These are phyloP conservation scores for Trinorchestia longiramus DNA, from an alignment of 1,140 invertebrate genomes.

Conservation along the genomic window DNA sequence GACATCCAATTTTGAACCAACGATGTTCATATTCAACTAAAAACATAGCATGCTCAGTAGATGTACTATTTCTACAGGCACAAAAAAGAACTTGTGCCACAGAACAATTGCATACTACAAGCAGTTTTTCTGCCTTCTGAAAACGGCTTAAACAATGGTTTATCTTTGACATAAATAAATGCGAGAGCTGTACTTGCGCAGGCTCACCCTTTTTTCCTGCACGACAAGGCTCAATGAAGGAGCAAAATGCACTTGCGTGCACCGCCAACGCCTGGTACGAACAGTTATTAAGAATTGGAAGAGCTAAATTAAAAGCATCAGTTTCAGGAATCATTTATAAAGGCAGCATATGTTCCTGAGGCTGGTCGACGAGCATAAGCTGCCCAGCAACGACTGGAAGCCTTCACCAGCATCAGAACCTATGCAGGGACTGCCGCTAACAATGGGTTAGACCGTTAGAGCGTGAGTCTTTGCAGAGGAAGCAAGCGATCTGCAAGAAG, in stretches of 20 bases:
- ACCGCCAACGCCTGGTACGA: background rate
- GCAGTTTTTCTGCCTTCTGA: background rate
- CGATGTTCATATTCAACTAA: background rate
- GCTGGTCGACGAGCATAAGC: background rate
- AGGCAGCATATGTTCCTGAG: background rate
- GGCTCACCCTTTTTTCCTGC: too few species aligned
- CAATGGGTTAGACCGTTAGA: background rate
- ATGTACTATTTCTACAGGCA: background rate
- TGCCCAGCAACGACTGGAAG: background rate
- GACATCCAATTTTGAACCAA: background rate
- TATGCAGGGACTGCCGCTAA: background rate
- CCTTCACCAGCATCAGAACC: too few species aligned
- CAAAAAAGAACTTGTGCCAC: background rate
- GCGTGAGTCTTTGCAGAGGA: background rate
- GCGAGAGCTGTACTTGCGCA: too few species aligned
- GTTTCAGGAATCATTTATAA: background rate
- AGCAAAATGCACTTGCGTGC: background rate
- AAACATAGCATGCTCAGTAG: background rate
- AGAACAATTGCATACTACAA: background rate
- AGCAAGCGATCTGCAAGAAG: slow-evolving; percentile 19
- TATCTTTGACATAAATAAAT: too few species aligned
- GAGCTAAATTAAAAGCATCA: background rate
- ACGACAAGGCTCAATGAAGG: background rate
- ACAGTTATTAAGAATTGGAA: background rate
- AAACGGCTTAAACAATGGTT: background rate